Percentiles rank a stretch among this genome's conserved stretches.
phyloP scores from a whole-genome alignment of 37 sponge, comb jelly and placozoan species.

The Corticium candelabrum region DNA sequence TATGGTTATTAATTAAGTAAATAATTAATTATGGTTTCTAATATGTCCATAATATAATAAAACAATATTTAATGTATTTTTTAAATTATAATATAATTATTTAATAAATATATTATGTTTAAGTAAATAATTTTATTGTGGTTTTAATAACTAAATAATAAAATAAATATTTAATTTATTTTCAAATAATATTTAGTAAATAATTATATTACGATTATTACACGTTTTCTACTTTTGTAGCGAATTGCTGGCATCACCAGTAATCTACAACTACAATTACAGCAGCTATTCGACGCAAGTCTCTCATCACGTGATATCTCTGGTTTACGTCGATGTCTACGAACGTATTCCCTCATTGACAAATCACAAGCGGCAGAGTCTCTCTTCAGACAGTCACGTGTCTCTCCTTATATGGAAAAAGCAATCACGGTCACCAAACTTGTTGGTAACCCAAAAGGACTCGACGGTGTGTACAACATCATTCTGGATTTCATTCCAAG shows the following conservation, averaged over 20 bases:
- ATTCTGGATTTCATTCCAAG: slow-evolving; percentile 51
- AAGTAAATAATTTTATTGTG: too few species aligned
- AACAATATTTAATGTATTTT: too few species aligned
- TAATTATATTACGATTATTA: not conserved
- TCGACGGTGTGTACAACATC: slow-evolving; percentile 52
- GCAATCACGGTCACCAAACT: slow-evolving; percentile 35
- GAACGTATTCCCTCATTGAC: slow-evolving; percentile 66
- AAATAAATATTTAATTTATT: not conserved
- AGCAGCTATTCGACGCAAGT: slow-evolving; percentile 34
- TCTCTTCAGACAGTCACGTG: slow-evolving; percentile 45
- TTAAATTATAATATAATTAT: too few species aligned
- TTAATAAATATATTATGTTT: too few species aligned
- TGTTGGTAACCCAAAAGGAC: slow-evolving; percentile 33
- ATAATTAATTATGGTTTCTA: too few species aligned
- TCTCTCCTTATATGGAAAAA: slow-evolving; percentile 59
- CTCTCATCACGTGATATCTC: slow-evolving; percentile 34
- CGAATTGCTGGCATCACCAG: slow-evolving; percentile 54
- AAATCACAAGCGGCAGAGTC: slow-evolving; percentile 48
- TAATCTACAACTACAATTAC: slow-evolving; percentile 39
- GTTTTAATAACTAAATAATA: not conserved
- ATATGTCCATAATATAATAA: too few species aligned
- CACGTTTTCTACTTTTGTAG: slow-evolving; percentile 17
- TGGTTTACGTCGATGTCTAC: slow-evolving; percentile 49
- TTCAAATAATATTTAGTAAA: not conserved
- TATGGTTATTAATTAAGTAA: too few species aligned